Evolutionary conservation across 2,888 invertebrate species (phyloP).

Genomic region (Ferdinandea cuprea): DNA sequence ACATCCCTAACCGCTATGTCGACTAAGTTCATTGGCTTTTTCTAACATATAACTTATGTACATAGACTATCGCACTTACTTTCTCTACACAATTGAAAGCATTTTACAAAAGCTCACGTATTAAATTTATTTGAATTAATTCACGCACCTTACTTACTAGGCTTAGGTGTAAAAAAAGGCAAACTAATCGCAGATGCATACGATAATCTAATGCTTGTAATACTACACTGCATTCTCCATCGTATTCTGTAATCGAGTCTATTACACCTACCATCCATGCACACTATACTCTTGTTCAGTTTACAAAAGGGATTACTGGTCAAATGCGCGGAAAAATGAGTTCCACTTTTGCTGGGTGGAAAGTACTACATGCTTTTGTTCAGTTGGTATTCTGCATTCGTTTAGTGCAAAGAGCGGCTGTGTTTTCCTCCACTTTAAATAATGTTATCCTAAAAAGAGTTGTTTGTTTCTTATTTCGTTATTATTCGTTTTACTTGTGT

Average conservation of each 20-base stretch:
- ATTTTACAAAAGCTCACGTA: slow-evolving; percentile 22
- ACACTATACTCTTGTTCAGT: slow-evolving; percentile 16
- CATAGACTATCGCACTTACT: neutral
- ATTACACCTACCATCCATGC: slow-evolving; percentile 6
- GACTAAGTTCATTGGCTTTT: neutral
- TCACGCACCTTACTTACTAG: slow-evolving; percentile 15
- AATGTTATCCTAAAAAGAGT: slow-evolving; percentile 24
- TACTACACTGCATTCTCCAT: slow-evolving; percentile 29
- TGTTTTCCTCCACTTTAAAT: neutral
- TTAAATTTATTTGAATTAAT: slow-evolving; percentile 22
- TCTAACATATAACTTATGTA: neutral
- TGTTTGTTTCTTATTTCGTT: slow-evolving; percentile 8
- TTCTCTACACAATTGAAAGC: slow-evolving; percentile 8
- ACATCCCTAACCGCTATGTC: neutral
- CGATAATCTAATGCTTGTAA: slow-evolving; percentile 42
- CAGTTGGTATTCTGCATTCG: slow-evolving; percentile 58
- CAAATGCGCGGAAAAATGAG: slow-evolving; percentile 54
- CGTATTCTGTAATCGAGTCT: slow-evolving; percentile 18
- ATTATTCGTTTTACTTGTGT: slow-evolving; percentile 42
- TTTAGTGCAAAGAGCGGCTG: slow-evolving; percentile 27
- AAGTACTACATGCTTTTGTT: slow-evolving; percentile 23
- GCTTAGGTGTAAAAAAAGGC: slow-evolving; percentile 8
- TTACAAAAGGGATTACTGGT: slow-evolving; percentile 60
- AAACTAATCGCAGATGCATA: slow-evolving; percentile 37
- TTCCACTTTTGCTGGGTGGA: slow-evolving; percentile 44